Evolutionary conservation across 2,888 invertebrate genomes (phyloP).

Genomic region (Caenorhabditis drosophilae): DNA sequence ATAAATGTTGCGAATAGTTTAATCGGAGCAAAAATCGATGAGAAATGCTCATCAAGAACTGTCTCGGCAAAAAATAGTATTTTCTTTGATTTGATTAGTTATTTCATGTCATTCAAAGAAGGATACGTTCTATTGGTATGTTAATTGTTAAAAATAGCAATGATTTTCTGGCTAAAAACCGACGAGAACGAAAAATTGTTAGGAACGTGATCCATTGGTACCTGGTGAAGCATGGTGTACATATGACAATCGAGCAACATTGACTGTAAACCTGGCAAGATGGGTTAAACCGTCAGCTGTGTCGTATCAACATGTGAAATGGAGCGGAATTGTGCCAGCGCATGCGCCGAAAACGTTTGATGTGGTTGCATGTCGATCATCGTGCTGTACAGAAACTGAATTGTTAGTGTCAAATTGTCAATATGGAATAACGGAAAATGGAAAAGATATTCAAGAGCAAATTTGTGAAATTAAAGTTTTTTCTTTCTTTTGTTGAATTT

Average conservation of each 20-base stretch:
- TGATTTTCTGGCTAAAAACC: neutral
- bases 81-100: constrained; percentile 25
- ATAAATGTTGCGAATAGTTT: constrained; percentile 35
- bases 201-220: constrained; percentile 22
- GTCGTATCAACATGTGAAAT: constrained; percentile 24
- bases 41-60: constrained; percentile 21
- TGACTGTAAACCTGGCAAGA: constrained; percentile 6
- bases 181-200: neutral
- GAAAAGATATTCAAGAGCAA: constrained; percentile 21
- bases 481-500: neutral
- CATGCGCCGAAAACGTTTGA: constrained; percentile 22
- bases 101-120: constrained; percentile 25
- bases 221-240: constrained; percentile 39
- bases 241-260: neutral
- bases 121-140: constrained; percentile 25
- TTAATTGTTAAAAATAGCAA: neutral
- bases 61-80: constrained; percentile 27
- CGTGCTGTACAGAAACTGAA: constrained; percentile 13
- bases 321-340: constrained; percentile 16
- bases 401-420: constrained; percentile 12
- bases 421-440: constrained; percentile 7
- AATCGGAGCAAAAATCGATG: constrained; percentile 28
- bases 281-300: constrained; percentile 10
- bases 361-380: constrained; percentile 12
- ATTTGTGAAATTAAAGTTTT: constrained; percentile 1